Base-by-base conservation (phyloP, 2,888 invertebrate genomes). In the Tipula lateralis region DNA sequence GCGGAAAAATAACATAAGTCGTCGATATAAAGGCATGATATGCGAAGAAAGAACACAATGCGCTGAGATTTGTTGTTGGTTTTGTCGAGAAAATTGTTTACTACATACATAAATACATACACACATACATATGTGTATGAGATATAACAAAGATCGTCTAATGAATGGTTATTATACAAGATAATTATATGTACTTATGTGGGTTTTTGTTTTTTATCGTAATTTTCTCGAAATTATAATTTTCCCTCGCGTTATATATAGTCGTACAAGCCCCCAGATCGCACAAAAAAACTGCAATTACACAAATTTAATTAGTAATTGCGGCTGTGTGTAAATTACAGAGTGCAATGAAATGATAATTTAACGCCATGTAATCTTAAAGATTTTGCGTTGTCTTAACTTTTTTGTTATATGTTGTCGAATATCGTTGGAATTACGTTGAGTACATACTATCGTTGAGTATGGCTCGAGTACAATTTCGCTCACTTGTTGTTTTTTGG, bases 41-140 rank as follows among this genome's bases (percentile, higher is more conserved):
- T n/a, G n/a, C n/a, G n/a, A 66, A 66, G 66, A 66, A 66, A n/a
- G n/a, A 66, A 66, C 66, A 66, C 66, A 66, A 66, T 66, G 66
- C 19, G 66, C 24, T 24, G 24, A 66, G 66, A 66, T 66, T n/a
- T 66, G 6, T n/a, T n/a, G n/a, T n/a, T n/a, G n/a, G n/a, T n/a
- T n/a, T 44, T 44, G 44, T 44, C 16, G 44, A 66, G 66, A 6
- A 66, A 66, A 66, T 66, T 66, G 24, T 66, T 13, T 44, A 44
- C n/a, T n/a, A n/a, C n/a, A n/a, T n/a, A n/a, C n/a, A n/a, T n/a
- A n/a, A n/a, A n/a, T n/a, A n/a, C n/a, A n/a, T n/a, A n/a, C n/a
- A n/a, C n/a, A n/a, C n/a, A n/a, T n/a, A n/a, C n/a, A n/a, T n/a
- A n/a, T n/a, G n/a, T n/a, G n/a, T n/a, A n/a, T n/a, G n/a, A 50